Conservation (phyloP, 2,797 vertebrate genomes). For the Syndactyla subalaris region DNA sequence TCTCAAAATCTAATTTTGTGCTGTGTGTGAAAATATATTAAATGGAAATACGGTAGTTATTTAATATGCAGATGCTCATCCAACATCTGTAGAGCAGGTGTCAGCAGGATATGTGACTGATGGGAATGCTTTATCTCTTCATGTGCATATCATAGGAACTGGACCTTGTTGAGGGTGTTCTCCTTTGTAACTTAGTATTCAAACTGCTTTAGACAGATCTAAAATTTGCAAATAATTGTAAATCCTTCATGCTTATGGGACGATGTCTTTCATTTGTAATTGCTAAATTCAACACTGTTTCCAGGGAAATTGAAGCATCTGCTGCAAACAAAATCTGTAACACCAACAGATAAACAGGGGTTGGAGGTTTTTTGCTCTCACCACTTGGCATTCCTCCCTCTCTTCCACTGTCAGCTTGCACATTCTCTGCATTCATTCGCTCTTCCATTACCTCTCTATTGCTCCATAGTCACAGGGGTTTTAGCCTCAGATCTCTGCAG, state of each 20-base stretch:
- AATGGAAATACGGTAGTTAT: background rate
- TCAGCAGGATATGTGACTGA: background rate
- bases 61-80: background rate
- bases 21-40: background rate
- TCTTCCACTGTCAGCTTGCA: background rate
- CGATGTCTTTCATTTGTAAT: background rate
- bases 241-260: background rate
- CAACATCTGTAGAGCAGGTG: conserved; percentile 20
- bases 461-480: background rate
- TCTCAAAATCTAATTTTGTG: background rate
- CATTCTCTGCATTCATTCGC: background rate
- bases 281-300: background rate
- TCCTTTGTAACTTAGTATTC: background rate
- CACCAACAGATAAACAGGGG: background rate
- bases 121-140: background rate
- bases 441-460: background rate
- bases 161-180: background rate
- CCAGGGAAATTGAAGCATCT: background rate
- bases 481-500: background rate
- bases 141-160: background rate
- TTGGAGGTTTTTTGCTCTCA: background rate
- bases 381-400: background rate
- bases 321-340: background rate
- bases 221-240: background rate
- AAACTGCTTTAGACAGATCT: background rate